A percentile compares a stretch with the other conserved stretches of the same genome.
phyloP scores from a whole-genome alignment of 2,797 vertebrate species.

The Tangara arthus region DNA sequence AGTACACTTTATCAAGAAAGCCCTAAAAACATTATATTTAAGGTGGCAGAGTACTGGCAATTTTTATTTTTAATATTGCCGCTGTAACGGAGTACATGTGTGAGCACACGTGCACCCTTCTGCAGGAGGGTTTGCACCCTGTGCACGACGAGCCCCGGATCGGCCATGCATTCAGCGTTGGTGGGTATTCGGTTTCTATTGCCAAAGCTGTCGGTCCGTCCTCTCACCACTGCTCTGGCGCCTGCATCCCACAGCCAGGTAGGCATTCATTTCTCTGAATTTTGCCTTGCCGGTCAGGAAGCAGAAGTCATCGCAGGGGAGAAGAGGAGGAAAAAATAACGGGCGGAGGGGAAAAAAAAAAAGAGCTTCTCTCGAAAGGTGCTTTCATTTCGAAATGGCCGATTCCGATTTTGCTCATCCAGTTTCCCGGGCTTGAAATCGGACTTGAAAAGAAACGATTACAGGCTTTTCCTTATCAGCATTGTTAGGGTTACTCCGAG shows the following conservation, averaged over 20 bases:
- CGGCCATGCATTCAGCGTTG: neutral
- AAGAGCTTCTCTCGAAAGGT: neutral
- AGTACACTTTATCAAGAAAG: neutral
- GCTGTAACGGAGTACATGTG: neutral
- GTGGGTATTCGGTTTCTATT: neutral
- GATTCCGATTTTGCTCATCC: neutral
- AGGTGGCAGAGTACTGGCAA: rapidly evolving
- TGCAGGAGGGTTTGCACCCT: neutral
- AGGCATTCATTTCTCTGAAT: neutral
- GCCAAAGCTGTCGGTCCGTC: neutral
- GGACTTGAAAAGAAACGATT: neutral
- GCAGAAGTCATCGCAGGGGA: rapidly evolving
- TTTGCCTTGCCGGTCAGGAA: neutral
- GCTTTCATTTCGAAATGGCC: neutral
- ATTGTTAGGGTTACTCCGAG: neutral
- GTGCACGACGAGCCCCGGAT: neutral
- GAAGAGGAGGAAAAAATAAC: rapidly evolving
- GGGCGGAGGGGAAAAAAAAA: neutral
- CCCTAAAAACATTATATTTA: neutral
- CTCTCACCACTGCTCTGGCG: neutral
- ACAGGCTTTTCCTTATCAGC: neutral
- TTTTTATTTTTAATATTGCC: neutral
- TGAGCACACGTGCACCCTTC: rapidly evolving
- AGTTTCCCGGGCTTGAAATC: neutral
- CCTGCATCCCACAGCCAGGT: neutral